Evolutionary conservation across 2,888 invertebrate species (phyloP), one percentile per base, ranked within the genome.

Genomic region (Drosophila quinaria): DNA sequence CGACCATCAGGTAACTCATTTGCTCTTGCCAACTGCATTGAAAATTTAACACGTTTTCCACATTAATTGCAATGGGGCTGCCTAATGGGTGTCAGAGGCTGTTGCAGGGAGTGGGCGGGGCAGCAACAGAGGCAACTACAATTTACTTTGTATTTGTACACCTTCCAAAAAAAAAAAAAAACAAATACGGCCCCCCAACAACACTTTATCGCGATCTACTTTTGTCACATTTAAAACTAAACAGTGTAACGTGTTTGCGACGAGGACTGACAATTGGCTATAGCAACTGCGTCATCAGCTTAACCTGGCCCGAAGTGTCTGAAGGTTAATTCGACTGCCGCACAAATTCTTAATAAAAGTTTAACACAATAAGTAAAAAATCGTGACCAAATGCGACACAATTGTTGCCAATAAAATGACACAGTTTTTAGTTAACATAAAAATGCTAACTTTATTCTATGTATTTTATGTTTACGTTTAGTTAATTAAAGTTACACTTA

Each of bases 341-440:
- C 37, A 54, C 39, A 54, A 66, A 60, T 47, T 51, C 60, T 52
- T 52, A 35, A 42, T 33, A 56, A 47, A 15, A 51, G 17, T 33
- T 49, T 41, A 58, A 41, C 25, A 42, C 58, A 73, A 69, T 66
- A 56, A 25, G 37, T n/a, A 49, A 59, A 60, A 74, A 74, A 42
- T 79, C 81, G 79, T 81, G 79, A 79, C 79, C 73, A 78, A 78
- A 78, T 70, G 81, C 67, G 78, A 78, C 78, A 79, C 78, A 78
- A 75, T 80, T 78, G 78, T 74, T 70, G 67, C 47, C 61, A 64
- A 74, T 25, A 39, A 54, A 46, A 22, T 39, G 17, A 29, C 39
- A 47, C 44, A 47, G 44, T 37, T 39, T 29, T 37, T 10, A 17
- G 10, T 22, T 33, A 19, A 52, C n/a, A 37, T 15, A 37, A 37